These are phyloP conservation scores for Cephus rjabovi DNA, from an alignment of 2,888 invertebrate species.

Conservation along the genomic window DNA sequence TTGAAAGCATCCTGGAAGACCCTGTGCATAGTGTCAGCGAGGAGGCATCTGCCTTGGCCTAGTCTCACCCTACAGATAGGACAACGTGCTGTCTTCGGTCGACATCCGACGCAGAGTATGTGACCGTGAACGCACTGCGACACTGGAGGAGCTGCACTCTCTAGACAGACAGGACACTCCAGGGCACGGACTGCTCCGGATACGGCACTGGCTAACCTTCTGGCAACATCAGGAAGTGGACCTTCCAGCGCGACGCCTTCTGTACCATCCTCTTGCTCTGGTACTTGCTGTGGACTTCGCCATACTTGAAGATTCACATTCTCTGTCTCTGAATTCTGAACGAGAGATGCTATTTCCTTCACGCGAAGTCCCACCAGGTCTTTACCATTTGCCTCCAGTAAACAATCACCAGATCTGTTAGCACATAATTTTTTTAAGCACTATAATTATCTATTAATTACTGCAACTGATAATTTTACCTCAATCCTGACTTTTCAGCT, in stretches of 20 bases:
- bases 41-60: conserved; percentile 60
- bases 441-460: not conserved
- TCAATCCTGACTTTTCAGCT: conserved; percentile 75
- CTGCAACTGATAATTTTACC: conserved; percentile 41
- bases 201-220: conserved; percentile 54
- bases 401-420: conserved; percentile 74
- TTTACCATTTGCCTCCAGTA: conserved; percentile 75
- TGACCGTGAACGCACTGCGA: conserved; percentile 75
- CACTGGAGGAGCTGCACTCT: conserved; percentile 74
- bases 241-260: conserved; percentile 47
- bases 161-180: conserved; percentile 76
- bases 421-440: not conserved
- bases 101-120: conserved; percentile 72
- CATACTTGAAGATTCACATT: conserved; percentile 53
- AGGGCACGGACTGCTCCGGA: conserved; percentile 60
- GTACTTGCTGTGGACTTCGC: conserved; percentile 31
- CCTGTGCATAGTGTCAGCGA: conserved; percentile 59
- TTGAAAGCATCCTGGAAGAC: conserved; percentile 54
- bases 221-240: conserved; percentile 58
- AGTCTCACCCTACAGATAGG: conserved; percentile 72
- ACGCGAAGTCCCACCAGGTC: conserved; percentile 71
- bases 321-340: conserved; percentile 40
- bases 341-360: conserved; percentile 66
- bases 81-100: conserved; percentile 70
- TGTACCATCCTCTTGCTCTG: conserved; percentile 17